These are phyloP conservation scores for Drosophila koepferae DNA, from an alignment of 2,888 invertebrate genomes.

Conservation along the genomic window DNA sequence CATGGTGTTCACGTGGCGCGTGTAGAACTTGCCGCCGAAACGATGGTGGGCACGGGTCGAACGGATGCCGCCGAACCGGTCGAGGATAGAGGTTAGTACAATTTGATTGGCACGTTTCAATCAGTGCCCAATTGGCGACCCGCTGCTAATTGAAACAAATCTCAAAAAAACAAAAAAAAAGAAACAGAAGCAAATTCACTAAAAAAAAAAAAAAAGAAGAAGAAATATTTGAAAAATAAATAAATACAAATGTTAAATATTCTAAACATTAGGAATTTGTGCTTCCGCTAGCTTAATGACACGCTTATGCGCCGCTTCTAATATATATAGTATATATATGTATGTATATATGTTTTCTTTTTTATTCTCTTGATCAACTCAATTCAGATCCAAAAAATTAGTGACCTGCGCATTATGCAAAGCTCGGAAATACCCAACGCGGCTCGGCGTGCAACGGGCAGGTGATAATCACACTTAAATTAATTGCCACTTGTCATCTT, in stretches of 20 bases:
- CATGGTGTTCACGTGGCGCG: slow-evolving; percentile 63
- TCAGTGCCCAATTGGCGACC: slow-evolving; percentile 43
- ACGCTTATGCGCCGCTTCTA: slow-evolving; percentile 54
- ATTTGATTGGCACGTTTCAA: slow-evolving; percentile 67
- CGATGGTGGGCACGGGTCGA: slow-evolving; percentile 55
- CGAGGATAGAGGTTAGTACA: slow-evolving; percentile 76
- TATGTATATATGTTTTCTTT: slow-evolving; percentile 5
- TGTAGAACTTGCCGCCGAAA: slow-evolving; percentile 58
- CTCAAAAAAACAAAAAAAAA: slow-evolving; percentile 42
- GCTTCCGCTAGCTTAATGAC: slow-evolving; percentile 42
- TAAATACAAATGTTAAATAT: slow-evolving; percentile 7
- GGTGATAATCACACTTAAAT: slow-evolving; percentile 81
- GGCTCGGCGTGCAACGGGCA: slow-evolving; percentile 65
- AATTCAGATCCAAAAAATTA: slow-evolving; percentile 75
- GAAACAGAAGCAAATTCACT: slow-evolving; percentile 5
- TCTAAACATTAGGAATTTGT: slow-evolving; percentile 19
- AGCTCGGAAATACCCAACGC: slow-evolving; percentile 68
- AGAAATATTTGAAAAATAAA: neutral
- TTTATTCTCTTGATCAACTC: slow-evolving; percentile 7
- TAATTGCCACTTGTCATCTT: slow-evolving; percentile 81
- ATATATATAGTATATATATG: neutral
- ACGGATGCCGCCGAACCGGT: slow-evolving; percentile 71
- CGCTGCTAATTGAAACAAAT: slow-evolving; percentile 57
- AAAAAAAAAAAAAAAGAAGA: slow-evolving; percentile 5
- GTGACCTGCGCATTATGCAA: slow-evolving; percentile 61